phyloP scores from a whole-genome alignment of 2,888 invertebrate species.

The Dynastes hyllus region DNA sequence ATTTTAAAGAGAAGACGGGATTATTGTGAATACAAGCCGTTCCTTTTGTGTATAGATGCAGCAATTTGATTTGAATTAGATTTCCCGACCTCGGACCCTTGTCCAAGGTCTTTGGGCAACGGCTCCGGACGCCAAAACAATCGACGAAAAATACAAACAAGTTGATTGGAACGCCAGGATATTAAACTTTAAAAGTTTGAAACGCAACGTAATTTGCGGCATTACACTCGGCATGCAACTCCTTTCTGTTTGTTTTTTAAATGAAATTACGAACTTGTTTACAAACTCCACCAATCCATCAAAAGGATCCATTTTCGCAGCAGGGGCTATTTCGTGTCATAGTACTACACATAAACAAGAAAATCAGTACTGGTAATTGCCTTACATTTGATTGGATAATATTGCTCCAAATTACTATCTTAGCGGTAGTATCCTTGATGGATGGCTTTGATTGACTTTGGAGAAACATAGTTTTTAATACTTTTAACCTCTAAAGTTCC shows the following conservation, averaged over 20 bases:
- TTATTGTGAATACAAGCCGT: constrained; percentile 17
- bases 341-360: constrained; percentile 39
- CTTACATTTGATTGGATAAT: neutral
- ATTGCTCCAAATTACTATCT: neutral
- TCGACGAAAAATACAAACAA: constrained; percentile 41
- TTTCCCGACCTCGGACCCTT: constrained; percentile 58
- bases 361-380: constrained; percentile 18
- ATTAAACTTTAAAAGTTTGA: constrained; percentile 33
- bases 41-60: constrained; percentile 1
- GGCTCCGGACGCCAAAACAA: constrained; percentile 38
- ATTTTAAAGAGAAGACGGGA: constrained; percentile 13
- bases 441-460: neutral
- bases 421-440: too few relatives aligned
- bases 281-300: constrained; percentile 29
- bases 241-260: constrained; percentile 27
- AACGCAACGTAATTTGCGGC: constrained; percentile 25
- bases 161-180: constrained; percentile 42
- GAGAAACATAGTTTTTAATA: neutral
- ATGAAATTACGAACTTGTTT: constrained; percentile 37
- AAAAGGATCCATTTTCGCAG: constrained; percentile 41
- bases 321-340: constrained; percentile 32
- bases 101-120: constrained; percentile 48
- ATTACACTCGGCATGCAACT: constrained; percentile 18
- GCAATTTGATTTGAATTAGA: constrained; percentile 54
- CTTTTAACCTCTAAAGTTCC: too few relatives aligned